Percentiles rank a stretch among this genome's conserved stretches.
phyloP scores from a whole-genome alignment of 1,140 invertebrate genomes.

The Phenacoccus solenopsis region DNA sequence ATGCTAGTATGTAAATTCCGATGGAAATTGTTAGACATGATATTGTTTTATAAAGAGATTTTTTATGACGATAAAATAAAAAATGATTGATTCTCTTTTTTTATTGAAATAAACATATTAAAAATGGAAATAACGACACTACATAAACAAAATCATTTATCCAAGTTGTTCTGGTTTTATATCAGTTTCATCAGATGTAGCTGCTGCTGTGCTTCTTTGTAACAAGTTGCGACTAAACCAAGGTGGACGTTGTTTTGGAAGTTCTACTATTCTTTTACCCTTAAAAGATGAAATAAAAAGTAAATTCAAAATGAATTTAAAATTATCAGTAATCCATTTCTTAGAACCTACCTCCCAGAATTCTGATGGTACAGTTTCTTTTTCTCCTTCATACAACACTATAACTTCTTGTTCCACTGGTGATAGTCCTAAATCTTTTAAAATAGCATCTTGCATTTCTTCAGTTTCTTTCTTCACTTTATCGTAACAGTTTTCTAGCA shows the following conservation, averaged over 20 bases:
- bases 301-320: conserved; percentile 21
- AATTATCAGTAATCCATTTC: background rate
- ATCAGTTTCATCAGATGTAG: conserved; percentile 47
- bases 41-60: too few species aligned
- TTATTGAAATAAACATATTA: too few species aligned
- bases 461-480: conserved; percentile 65
- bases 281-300: conserved; percentile 35
- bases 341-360: conserved; percentile 35
- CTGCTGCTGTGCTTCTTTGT: conserved; percentile 55
- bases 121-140: background rate
- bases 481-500: conserved; percentile 62
- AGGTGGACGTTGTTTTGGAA: conserved; percentile 53
- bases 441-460: conserved; percentile 59
- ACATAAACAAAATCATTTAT: background rate
- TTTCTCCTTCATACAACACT: conserved; percentile 70
- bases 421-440: conserved; percentile 47
- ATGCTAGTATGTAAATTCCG: too few species aligned
- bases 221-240: conserved; percentile 74
- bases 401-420: conserved; percentile 72
- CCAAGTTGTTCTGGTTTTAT: conserved; percentile 53
- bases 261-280: conserved; percentile 55
- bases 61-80: too few species aligned
- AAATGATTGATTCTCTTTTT: too few species aligned
- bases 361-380: conserved; percentile 33
- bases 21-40: too few species aligned